Percentiles rank a stretch among this genome's conserved stretches.
Conservation (phyloP, 37 sponge, comb jelly and placozoan genomes). For the Cliona cf. orientalis region DNA sequence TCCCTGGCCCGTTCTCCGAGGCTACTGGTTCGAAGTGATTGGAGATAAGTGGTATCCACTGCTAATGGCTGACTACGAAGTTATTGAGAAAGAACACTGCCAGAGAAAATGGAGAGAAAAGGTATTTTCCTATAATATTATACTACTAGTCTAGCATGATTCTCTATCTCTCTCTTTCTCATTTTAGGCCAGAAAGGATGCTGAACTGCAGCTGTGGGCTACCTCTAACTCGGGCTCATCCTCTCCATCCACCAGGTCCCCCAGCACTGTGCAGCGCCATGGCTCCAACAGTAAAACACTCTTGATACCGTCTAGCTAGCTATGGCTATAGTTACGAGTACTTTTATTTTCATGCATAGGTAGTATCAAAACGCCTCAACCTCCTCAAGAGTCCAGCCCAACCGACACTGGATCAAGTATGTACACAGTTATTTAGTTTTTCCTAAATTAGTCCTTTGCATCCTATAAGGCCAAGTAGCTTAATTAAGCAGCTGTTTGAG, state of each 20-base stretch:
- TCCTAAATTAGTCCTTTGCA: too few species aligned
- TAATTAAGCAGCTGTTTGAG: too few species aligned
- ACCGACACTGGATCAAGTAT: too few species aligned
- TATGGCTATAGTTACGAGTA: too few species aligned
- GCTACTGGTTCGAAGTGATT: slow-evolving; percentile 81
- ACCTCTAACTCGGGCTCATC: neutral
- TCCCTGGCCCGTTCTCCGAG: slow-evolving; percentile 55
- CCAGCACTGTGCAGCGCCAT: neutral
- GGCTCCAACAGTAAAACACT: neutral
- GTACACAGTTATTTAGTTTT: too few species aligned
- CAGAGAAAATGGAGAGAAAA: slow-evolving; percentile 55
- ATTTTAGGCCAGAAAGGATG: slow-evolving; percentile 14
- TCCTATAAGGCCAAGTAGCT: too few species aligned
- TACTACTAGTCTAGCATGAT: neutral
- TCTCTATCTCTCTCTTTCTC: neutral
- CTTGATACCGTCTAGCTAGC: too few species aligned
- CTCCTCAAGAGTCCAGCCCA: too few species aligned
- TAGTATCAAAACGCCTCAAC: too few species aligned
- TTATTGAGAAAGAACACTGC: slow-evolving; percentile 70
- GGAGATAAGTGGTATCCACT: slow-evolving; percentile 81
- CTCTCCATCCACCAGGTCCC: neutral
- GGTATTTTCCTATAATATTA: slow-evolving; percentile 17
- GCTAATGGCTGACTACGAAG: slow-evolving; percentile 38
- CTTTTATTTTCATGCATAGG: too few species aligned
- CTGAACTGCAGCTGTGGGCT: slow-evolving; percentile 30